Evolutionary conservation across 2,797 vertebrate species (phyloP).

Genomic region (Sylvilagus floridanus): DNA sequence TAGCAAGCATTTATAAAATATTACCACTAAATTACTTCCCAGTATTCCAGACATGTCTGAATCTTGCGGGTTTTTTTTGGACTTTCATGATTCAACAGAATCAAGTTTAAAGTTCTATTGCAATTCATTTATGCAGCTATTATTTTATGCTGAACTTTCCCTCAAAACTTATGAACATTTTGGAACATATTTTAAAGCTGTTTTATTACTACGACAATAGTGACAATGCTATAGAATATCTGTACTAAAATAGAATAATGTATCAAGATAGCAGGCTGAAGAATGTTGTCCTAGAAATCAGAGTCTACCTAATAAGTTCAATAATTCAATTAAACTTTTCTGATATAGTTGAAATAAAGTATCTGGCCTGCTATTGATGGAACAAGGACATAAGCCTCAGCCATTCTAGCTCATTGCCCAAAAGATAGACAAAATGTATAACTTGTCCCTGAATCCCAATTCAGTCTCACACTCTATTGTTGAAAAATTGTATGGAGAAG

Average conservation of each 20-base stretch:
- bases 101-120: conserved; percentile 34
- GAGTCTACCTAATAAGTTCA: background rate
- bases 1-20: background rate
- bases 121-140: conserved; percentile 7
- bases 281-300: conserved; percentile 30
- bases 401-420: too few species aligned
- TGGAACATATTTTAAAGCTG: background rate
- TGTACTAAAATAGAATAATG: background rate
- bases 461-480: too few species aligned
- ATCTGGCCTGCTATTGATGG: background rate
- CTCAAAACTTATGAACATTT: background rate
- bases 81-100: conserved; percentile 40
- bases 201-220: background rate
- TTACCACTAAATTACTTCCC: conserved; percentile 26
- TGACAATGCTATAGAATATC: background rate
- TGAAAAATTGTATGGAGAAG: too few species aligned
- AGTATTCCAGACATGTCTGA: background rate
- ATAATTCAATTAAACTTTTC: conserved; percentile 26
- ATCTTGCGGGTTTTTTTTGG: background rate
- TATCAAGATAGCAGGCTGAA: background rate
- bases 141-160: background rate
- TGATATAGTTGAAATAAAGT: conserved; percentile 30
- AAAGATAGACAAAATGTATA: too few species aligned
- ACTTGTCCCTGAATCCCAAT: too few species aligned
- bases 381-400: too few species aligned